Evolutionary conservation across 2,888 invertebrate genomes (phyloP).

Genomic region (Notodonta ziczac): DNA sequence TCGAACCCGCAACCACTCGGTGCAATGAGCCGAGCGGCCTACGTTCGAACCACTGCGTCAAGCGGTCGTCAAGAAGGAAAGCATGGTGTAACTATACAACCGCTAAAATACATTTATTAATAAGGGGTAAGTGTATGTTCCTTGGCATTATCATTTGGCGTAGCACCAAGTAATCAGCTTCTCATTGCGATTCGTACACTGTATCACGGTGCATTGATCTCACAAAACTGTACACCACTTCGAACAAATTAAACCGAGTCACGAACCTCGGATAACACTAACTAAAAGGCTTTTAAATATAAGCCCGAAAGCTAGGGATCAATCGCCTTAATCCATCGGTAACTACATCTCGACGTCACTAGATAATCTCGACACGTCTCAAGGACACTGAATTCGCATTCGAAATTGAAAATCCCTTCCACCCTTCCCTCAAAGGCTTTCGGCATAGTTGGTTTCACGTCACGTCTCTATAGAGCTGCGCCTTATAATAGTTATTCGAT

Average conservation of each 20-base stretch:
- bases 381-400: conserved; percentile 46
- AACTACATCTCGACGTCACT: conserved; percentile 28
- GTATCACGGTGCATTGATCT: neutral
- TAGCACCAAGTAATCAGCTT: no score
- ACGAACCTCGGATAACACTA: neutral
- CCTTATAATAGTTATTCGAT: conserved; percentile 18
- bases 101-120: no score
- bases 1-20: no score
- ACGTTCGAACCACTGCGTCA: no score
- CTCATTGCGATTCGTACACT: no score
- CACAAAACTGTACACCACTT: neutral
- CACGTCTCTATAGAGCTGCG: conserved; percentile 48
- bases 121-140: no score
- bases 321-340: conserved; percentile 22
- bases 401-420: conserved; percentile 50
- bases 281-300: conserved; percentile 11
- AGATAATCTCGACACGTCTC: conserved; percentile 45
- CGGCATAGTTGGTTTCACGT: conserved; percentile 48
- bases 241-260: conserved; percentile 2
- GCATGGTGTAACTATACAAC: no score
- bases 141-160: no score
- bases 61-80: no score
- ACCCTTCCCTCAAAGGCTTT: conserved; percentile 46
- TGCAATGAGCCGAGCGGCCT: no score
- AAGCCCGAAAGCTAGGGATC: conserved; percentile 10